phyloP scores from a whole-genome alignment of 2,888 invertebrate species.

The Aphrophora alni region DNA sequence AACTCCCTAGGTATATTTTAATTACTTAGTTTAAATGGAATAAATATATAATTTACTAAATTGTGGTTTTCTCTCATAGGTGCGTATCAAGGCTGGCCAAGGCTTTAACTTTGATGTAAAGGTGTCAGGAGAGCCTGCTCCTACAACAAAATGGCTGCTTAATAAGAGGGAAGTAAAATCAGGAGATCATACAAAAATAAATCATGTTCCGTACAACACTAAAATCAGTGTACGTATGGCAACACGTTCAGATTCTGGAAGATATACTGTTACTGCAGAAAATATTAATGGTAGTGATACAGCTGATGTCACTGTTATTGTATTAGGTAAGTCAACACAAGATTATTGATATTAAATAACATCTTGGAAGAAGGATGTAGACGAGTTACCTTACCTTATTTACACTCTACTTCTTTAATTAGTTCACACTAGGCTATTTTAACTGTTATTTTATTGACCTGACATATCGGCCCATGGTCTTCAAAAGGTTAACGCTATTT shows the following conservation, averaged over 20 bases:
- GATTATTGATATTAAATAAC: background rate
- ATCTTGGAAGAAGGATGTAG: no score
- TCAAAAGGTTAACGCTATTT: no score
- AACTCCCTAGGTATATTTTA: no score
- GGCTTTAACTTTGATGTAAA: slow-evolving; percentile 89
- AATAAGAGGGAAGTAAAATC: slow-evolving; percentile 80
- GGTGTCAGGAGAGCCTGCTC: slow-evolving; percentile 92
- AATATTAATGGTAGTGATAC: slow-evolving; percentile 94
- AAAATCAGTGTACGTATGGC: slow-evolving; percentile 81
- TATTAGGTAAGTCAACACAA: slow-evolving; percentile 64
- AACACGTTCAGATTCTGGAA: slow-evolving; percentile 85
- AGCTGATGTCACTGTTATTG: slow-evolving; percentile 90
- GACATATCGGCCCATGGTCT: no score
- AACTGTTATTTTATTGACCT: no score
- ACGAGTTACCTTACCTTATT: no score
- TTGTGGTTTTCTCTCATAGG: slow-evolving; percentile 46
- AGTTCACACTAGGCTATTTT: no score
- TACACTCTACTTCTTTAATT: no score
- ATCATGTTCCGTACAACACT: slow-evolving; percentile 84
- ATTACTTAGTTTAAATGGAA: no score
- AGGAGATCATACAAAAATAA: slow-evolving; percentile 77
- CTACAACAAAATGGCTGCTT: slow-evolving; percentile 90
- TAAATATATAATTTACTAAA: background rate
- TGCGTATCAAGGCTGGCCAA: slow-evolving; percentile 90
- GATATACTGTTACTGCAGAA: slow-evolving; percentile 90